Conservation (phyloP, 2,888 invertebrate genomes). For the Icerya purchasi region DNA sequence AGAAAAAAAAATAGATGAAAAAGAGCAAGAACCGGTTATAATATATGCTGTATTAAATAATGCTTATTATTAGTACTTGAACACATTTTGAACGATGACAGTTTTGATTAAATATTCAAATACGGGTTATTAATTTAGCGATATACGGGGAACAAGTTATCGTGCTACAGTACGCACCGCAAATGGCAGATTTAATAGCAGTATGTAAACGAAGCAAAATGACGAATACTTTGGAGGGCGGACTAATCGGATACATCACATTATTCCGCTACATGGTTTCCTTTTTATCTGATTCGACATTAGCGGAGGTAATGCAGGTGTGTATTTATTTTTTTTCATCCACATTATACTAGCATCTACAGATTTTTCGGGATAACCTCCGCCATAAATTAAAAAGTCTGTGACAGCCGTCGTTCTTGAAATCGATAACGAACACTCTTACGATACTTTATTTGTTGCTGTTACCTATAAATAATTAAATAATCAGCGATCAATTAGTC, state of each 20-base stretch:
- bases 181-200: conserved; percentile 63
- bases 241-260: conserved; percentile 61
- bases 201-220: conserved; percentile 51
- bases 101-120: no score
- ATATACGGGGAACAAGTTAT: conserved; percentile 74
- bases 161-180: conserved; percentile 70
- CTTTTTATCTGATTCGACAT: conserved; percentile 54
- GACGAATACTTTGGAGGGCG: conserved; percentile 68
- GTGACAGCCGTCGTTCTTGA: no score
- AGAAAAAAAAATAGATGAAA: background rate
- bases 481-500: no score
- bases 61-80: background rate
- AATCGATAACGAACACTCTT: no score
- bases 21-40: no score
- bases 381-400: no score
- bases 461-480: no score
- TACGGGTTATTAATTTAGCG: conserved; percentile 12
- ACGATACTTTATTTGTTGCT: no score
- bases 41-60: background rate
- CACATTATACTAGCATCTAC: no score
- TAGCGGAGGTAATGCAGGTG: conserved; percentile 74
- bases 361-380: no score
- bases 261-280: conserved; percentile 59
- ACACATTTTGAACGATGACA: no score
- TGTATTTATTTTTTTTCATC: no score